These are phyloP conservation scores for Syrista parreyssii DNA, from an alignment of 2,888 invertebrate genomes.

Conservation along the genomic window DNA sequence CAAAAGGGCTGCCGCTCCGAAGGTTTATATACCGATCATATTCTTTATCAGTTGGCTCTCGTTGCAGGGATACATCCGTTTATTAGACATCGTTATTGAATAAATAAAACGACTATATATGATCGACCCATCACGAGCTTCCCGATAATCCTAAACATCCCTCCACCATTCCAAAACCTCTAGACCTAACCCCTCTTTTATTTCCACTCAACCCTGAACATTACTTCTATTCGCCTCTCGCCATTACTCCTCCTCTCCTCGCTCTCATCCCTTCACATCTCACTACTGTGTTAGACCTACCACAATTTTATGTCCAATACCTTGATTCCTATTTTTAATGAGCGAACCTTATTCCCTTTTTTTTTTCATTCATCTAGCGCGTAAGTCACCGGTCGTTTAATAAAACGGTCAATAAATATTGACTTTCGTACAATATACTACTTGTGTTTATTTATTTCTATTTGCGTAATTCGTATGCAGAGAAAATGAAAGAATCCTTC, in stretches of 20 bases:
- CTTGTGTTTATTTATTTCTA: neutral
- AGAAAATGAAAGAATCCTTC: too few relatives aligned
- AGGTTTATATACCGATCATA: conserved; percentile 60
- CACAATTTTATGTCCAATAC: neutral
- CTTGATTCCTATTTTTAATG: neutral
- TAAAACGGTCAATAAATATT: neutral
- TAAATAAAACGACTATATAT: conserved; percentile 24
- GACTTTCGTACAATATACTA: conserved; percentile 1
- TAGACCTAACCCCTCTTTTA: neutral
- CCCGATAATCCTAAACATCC: conserved; percentile 43
- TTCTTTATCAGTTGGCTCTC: conserved; percentile 61
- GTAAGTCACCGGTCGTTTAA: conserved; percentile 1
- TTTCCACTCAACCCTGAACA: neutral
- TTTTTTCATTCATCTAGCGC: neutral
- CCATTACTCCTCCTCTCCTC: neutral
- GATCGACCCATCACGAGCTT: conserved; percentile 13
- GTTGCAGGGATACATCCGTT: conserved; percentile 15
- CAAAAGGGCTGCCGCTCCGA: conserved; percentile 44
- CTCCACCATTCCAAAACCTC: conserved; percentile 61
- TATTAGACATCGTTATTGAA: conserved; percentile 12
- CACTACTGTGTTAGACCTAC: neutral
- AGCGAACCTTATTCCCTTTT: neutral
- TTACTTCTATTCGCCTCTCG: neutral
- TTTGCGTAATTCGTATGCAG: neutral
- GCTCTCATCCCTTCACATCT: neutral